Evolutionary conservation across 1,140 invertebrate species (phyloP), one percentile per base, ranked within the genome.

Genomic region (Pseudomyrmex dendroicus): DNA sequence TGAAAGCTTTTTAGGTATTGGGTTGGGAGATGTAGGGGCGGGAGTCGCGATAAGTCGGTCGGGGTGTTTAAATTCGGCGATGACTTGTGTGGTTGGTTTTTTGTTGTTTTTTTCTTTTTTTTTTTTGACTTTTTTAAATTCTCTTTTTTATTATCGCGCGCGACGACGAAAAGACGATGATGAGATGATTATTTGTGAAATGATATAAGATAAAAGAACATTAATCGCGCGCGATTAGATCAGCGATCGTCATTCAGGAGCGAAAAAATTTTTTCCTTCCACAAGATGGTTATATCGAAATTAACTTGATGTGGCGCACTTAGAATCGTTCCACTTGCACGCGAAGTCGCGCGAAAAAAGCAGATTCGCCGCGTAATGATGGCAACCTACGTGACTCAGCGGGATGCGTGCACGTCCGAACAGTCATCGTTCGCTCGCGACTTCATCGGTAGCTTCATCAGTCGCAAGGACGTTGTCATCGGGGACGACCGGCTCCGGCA

Each of bases 341-440:
- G 3, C n/a, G 5, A 15, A 46, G 13, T 48, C 20, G 25, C 12
- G 9, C 25, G 35, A 7, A 35, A 46, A 56, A 25, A 56, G 17
- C 50, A 22, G 13, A 78, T 17, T 56, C 13, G 74, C 52, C 63
- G 74, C 63, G 64, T 78, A 78, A 78, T 25, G 62, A 78, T 78
- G 74, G 74, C 63, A 78, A 48, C 44, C 76, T 10, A 59, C 35
- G 35, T 78, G 76, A 78, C 44, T 78, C 76, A 78, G 76, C 64
- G 64, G 4, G 15, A 68, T 57, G 13, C 35, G 35, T 7, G 35
- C 35, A 17, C 52, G 9, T 35, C 54, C 15, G 52, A 54, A 54
- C 17, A 64, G 74, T 78, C 44, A 78, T 78, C 64, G 52, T 48
- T 17, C 35, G 48, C 64, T 70, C 35, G 76, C 20, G 17, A 70